These are phyloP conservation scores for Acanthosepion pharaonis DNA, from an alignment of 2,888 invertebrate species.

Conservation along the genomic window DNA sequence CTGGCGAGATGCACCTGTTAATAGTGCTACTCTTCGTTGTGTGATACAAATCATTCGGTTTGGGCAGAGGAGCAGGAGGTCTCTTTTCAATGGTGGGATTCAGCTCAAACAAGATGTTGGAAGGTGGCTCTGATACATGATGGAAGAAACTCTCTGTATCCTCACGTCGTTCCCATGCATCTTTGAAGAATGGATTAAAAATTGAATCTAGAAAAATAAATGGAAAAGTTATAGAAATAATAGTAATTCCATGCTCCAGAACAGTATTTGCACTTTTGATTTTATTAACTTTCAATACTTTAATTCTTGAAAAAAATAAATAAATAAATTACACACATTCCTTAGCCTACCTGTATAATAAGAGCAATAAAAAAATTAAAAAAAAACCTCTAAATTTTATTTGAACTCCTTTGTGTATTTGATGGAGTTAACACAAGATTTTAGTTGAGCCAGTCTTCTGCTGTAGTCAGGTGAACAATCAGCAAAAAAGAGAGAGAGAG, in stretches of 20 bases:
- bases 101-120: constrained; percentile 57
- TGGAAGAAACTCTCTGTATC: constrained; percentile 85
- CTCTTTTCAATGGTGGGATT: constrained; percentile 57
- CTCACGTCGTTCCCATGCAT: constrained; percentile 95
- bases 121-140: constrained; percentile 61
- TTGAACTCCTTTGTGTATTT: too few species aligned
- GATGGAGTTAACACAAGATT: too few species aligned
- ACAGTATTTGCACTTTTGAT: too few species aligned
- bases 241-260: neutral
- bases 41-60: constrained; percentile 54
- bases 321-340: too few species aligned
- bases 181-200: constrained; percentile 95
- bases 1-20: constrained; percentile 60
- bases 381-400: too few species aligned
- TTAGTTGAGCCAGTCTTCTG: too few species aligned
- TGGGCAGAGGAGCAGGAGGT: constrained; percentile 69
- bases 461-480: too few species aligned
- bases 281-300: too few species aligned
- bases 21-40: constrained; percentile 67
- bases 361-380: too few species aligned
- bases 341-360: too few species aligned
- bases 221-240: neutral
- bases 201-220: constrained; percentile 83
- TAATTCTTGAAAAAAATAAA: too few species aligned
- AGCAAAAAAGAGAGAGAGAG: too few species aligned